Percentiles rank a stretch among this genome's conserved stretches.
These are phyloP conservation scores for Leistus spinibarbis DNA, from an alignment of 2,888 invertebrate species.

Conservation along the genomic window DNA sequence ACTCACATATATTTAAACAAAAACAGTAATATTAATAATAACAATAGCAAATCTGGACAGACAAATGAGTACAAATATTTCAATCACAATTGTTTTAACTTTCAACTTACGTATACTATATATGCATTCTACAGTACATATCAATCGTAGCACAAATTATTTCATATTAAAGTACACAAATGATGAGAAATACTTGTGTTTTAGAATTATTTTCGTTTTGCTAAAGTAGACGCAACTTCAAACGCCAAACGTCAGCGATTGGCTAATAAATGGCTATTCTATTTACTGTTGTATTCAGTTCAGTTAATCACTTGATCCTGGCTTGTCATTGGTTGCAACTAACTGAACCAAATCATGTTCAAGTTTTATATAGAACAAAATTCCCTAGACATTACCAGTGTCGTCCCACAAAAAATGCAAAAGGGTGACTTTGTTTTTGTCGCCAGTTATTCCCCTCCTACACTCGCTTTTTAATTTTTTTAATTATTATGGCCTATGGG, in stretches of 20 bases:
- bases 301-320: not conserved
- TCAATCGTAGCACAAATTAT: not conserved
- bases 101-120: slow-evolving; percentile 14
- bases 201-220: slow-evolving; percentile 33
- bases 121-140: not conserved
- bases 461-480: too few relatives aligned
- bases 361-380: too few relatives aligned
- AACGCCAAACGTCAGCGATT: slow-evolving; percentile 32
- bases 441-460: too few relatives aligned
- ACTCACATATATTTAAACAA: not conserved
- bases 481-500: too few relatives aligned
- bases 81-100: not conserved
- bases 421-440: too few relatives aligned
- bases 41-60: not conserved
- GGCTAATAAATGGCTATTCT: slow-evolving; percentile 6
- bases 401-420: too few relatives aligned
- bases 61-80: slow-evolving; percentile 16
- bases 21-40: not conserved
- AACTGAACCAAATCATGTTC: too few relatives aligned
- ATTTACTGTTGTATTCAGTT: not conserved
- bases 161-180: not conserved
- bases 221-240: slow-evolving; percentile 33
- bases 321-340: too few relatives aligned
- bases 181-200: slow-evolving; percentile 16
- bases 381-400: too few relatives aligned